Conservation (phyloP, 2,888 invertebrate species). For the Eutolmus rufibarbis region DNA sequence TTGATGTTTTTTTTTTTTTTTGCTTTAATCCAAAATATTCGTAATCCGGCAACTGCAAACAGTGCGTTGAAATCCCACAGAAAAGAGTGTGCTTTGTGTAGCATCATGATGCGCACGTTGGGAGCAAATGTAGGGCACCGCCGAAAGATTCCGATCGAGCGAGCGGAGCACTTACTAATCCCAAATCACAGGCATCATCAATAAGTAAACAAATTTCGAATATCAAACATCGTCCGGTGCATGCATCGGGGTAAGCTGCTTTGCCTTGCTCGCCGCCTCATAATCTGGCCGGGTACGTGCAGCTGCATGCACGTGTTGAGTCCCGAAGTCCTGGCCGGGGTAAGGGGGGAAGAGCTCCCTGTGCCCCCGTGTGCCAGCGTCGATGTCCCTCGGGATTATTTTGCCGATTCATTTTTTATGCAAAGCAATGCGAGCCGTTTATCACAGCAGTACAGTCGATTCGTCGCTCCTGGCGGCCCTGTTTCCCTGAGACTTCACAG, state of each 20-base stretch:
- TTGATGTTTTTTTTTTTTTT: not conserved
- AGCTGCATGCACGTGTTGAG: not conserved
- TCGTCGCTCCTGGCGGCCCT: not conserved
- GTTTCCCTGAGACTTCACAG: not conserved
- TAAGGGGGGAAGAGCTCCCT: not conserved
- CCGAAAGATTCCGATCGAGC: not conserved
- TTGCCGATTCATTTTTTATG: constrained; percentile 10
- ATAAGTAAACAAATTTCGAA: not conserved
- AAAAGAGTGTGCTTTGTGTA: not conserved
- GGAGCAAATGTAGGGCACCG: not conserved
- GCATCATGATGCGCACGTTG: not conserved
- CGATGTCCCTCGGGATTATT: not conserved
- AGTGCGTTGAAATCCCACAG: not conserved
- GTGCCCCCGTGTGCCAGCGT: not conserved
- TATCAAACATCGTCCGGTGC: not conserved
- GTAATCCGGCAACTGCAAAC: not conserved
- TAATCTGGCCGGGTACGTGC: not conserved
- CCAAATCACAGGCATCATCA: not conserved
- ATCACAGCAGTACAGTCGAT: not conserved
- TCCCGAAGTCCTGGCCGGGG: not conserved
- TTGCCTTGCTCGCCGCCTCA: not conserved
- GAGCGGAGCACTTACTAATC: not conserved
- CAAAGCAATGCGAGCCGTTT: not conserved
- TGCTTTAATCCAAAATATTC: not conserved
- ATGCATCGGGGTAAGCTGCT: not conserved